Evolutionary conservation across 2,888 invertebrate genomes (phyloP), one percentile per base, ranked within the genome.

Genomic region (Smittia aterrima): DNA sequence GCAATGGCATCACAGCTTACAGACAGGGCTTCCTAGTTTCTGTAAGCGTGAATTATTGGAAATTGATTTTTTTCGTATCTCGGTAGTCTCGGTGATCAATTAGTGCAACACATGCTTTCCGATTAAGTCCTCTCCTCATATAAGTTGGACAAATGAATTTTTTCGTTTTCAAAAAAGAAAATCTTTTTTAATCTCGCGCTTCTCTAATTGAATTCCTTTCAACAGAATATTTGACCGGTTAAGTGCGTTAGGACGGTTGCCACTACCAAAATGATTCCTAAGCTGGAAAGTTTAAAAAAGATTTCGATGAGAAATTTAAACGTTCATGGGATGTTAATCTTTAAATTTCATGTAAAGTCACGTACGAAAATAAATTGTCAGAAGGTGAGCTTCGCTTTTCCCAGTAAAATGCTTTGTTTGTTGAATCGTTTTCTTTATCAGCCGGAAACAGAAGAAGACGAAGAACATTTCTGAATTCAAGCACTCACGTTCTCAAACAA

Each of bases 321-420:
- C 9, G 9, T 32, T 32, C 32, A 32, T 32, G 32, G 32, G 32
- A 32, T 58, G 58, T 58, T 58, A 58, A 58, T 58, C 58, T 20
- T 6, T 4, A 22, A 22, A 20, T 58, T 22, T 58, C 58, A 58
- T 58, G 58, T 58, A 58, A 58, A 58, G 58, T 58, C 58, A 58
- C 58, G 58, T 58, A 58, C 58, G 16, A n/a, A n/a, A 47, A 47
- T 47, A 47, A 47, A 47, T 47, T 47, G 47, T 47, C 47, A 16
- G 16, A 47, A 47, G 47, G 47, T 47, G 47, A 47, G 47, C 47
- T 16, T 13, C 13, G 47, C 47, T 47, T 3, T 47, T 47, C 3
- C 47, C 16, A 16, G 16, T 47, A 16, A 38, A 47, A 47, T 47
- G 47, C n/a, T 47, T 47, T 47, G 47, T 47, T 47, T 47, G 47